Conservation (phyloP, 2,888 invertebrate species). For the Chorisops tibialis region DNA sequence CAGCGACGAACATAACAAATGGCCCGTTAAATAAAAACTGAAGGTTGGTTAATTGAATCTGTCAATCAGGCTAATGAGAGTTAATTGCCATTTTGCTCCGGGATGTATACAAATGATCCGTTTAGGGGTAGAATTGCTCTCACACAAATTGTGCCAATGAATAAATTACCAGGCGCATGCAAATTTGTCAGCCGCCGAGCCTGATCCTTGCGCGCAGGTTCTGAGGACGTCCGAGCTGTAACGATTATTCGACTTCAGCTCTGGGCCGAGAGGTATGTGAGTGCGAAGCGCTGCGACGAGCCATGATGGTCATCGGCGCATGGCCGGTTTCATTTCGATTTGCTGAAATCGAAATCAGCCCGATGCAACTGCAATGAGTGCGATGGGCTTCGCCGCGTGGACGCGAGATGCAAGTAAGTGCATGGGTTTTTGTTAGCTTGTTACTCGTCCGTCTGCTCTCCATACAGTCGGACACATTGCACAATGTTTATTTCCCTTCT, state of each 20-base stretch:
- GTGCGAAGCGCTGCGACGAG: no score
- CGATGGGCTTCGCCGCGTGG: no score
- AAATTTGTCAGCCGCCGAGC: slow-evolving; percentile 17
- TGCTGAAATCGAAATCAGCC: no score
- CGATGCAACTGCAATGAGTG: no score
- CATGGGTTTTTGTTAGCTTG: no score
- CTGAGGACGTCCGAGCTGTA: neutral
- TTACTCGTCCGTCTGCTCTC: no score
- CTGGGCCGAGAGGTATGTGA: neutral
- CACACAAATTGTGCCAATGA: slow-evolving; percentile 25
- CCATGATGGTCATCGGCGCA: no score
- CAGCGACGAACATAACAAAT: slow-evolving; percentile 14
- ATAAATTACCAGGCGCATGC: slow-evolving; percentile 24
- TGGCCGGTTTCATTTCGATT: no score
- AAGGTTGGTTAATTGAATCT: slow-evolving; percentile 24
- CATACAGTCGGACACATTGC: no score
- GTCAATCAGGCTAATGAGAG: slow-evolving; percentile 26
- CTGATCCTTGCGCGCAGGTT: neutral
- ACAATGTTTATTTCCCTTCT: slow-evolving; percentile 1
- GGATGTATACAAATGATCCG: slow-evolving; percentile 26
- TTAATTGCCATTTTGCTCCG: slow-evolving; percentile 24
- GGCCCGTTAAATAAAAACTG: slow-evolving; percentile 27
- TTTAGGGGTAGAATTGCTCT: slow-evolving; percentile 23
- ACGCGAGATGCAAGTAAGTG: no score
- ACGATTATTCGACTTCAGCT: neutral